Evolutionary conservation across 2,888 invertebrate species (phyloP).

Genomic region (Eupelmus urozonus): DNA sequence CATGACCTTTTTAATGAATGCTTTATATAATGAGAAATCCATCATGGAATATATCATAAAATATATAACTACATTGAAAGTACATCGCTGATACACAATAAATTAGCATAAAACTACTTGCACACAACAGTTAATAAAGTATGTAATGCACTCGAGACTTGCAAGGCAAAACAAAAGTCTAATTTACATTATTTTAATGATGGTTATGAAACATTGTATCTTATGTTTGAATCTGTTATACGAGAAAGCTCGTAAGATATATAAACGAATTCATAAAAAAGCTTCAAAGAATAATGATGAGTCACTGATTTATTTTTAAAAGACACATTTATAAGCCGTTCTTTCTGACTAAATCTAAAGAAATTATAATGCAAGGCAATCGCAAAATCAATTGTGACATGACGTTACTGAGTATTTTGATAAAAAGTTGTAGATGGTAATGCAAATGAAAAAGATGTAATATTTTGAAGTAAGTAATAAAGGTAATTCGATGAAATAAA

Average conservation of each 20-base stretch:
- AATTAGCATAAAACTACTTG: neutral
- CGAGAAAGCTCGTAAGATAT: neutral
- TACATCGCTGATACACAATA: neutral
- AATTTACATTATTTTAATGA: neutral
- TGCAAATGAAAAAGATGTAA: no score
- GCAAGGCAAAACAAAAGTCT: neutral
- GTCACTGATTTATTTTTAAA: neutral
- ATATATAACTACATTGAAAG: neutral
- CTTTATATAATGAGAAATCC: constrained; percentile 22
- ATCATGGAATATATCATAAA: constrained; percentile 16
- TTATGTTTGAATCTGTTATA: neutral
- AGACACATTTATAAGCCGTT: neutral
- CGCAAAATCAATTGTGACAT: no score
- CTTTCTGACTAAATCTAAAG: no score
- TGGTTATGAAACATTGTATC: neutral
- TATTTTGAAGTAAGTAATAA: no score
- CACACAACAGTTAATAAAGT: neutral
- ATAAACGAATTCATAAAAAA: neutral
- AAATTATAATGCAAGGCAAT: no score
- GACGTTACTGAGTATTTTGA: no score
- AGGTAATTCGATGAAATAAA: no score
- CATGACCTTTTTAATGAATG: constrained; percentile 12
- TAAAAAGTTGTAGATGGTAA: no score
- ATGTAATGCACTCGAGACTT: neutral
- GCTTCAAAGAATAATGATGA: neutral